Evolutionary conservation across 1,140 invertebrate genomes (phyloP).

Genomic region (Cotesia glomerata): DNA sequence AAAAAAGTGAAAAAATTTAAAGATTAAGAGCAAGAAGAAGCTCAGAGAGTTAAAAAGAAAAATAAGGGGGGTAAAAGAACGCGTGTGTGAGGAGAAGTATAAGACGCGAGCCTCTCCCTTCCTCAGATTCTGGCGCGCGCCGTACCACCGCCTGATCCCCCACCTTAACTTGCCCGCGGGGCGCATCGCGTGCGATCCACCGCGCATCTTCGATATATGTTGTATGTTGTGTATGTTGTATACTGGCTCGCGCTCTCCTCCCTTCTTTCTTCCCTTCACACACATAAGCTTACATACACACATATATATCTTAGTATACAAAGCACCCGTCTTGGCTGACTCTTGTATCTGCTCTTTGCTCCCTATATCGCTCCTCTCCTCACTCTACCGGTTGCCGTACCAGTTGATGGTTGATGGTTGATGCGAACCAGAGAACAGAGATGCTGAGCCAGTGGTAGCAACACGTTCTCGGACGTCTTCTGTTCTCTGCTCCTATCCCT

Average conservation of each 20-base stretch:
- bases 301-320: no score
- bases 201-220: conserved; percentile 25
- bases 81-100: conserved; percentile 42
- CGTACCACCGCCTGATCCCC: conserved; percentile 46
- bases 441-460: no score
- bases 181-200: conserved; percentile 28
- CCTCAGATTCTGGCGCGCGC: conserved; percentile 55
- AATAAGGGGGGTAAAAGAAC: conserved; percentile 31
- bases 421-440: no score
- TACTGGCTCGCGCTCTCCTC: conserved; percentile 25
- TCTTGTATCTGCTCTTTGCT: no score
- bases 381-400: not conserved
- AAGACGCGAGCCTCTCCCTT: conserved; percentile 59
- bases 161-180: conserved; percentile 25
- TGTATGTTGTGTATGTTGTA: not conserved
- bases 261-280: conserved; percentile 1
- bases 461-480: no score
- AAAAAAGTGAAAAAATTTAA: conserved; percentile 13
- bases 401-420: no score
- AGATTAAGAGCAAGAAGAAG: not conserved
- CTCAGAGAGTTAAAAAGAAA: conserved; percentile 8
- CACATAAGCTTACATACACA: no score
- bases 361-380: not conserved
- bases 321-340: no score
- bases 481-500: no score